Evolutionary conservation across 2,797 vertebrate species (phyloP).

Genomic region (Amniataba percoides): DNA sequence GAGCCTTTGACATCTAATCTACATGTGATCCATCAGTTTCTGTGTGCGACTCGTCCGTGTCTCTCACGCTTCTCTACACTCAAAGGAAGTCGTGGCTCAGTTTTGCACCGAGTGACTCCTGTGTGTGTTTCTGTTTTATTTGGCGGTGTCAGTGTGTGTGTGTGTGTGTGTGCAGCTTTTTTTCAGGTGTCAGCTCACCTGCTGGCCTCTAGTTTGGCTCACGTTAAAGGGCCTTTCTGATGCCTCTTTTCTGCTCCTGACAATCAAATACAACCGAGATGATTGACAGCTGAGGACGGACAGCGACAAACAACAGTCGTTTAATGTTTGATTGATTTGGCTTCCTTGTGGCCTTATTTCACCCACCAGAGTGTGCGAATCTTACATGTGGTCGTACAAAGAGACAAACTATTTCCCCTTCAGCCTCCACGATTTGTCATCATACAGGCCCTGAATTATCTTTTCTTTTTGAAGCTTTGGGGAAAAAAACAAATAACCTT

Average conservation of each 20-base stretch:
- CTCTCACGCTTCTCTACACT: constrained; percentile 5
- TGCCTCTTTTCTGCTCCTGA: constrained; percentile 24
- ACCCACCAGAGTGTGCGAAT: not conserved
- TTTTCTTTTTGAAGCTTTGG: not conserved
- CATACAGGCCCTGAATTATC: not conserved
- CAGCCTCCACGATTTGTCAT: not conserved
- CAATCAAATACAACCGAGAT: constrained; percentile 23
- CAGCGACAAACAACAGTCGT: constrained; percentile 20
- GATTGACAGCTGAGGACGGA: constrained; percentile 38
- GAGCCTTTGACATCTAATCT: not conserved
- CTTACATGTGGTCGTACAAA: not conserved
- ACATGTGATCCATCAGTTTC: constrained; percentile 24
- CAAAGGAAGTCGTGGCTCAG: not conserved
- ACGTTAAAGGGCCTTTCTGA: constrained; percentile 10
- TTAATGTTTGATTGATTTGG: constrained; percentile 11
- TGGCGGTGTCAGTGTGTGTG: not conserved
- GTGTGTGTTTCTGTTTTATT: not conserved
- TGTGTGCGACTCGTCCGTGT: constrained; percentile 13
- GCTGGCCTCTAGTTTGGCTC: not conserved
- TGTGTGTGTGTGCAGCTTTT: not conserved
- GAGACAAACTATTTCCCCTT: not conserved
- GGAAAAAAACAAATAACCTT: not conserved
- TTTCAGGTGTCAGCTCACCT: constrained; percentile 19
- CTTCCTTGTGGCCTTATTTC: constrained; percentile 16
- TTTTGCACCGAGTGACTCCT: constrained; percentile 4